Evolutionary conservation across 1,140 invertebrate species (phyloP).

Genomic region (Drosophila virilis): DNA sequence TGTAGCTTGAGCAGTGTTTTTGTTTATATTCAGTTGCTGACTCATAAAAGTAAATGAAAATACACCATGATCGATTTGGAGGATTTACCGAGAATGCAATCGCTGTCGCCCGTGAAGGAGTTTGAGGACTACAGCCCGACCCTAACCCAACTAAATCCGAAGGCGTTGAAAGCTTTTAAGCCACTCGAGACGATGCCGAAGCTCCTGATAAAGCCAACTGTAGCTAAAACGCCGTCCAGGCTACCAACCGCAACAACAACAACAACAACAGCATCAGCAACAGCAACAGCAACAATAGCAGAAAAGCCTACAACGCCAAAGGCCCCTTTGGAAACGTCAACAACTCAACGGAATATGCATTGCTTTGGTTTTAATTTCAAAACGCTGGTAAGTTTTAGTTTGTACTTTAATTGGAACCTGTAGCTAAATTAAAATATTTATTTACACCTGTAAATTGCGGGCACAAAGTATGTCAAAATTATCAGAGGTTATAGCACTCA

Average conservation of each 20-base stretch:
- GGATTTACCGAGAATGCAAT: constrained; percentile 79
- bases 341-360: constrained; percentile 7
- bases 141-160: constrained; percentile 38
- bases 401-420: not conserved
- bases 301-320: constrained; percentile 2
- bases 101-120: constrained; percentile 70
- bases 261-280: constrained; percentile 18
- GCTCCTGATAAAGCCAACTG: constrained; percentile 58
- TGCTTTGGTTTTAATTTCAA: constrained; percentile 38
- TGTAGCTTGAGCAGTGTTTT: constrained; percentile 11
- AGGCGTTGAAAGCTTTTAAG: constrained; percentile 36
- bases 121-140: constrained; percentile 47
- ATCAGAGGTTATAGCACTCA: not conserved
- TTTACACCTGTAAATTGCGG: constrained; percentile 10
- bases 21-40: constrained; percentile 39
- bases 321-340: constrained; percentile 21
- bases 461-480: constrained; percentile 11
- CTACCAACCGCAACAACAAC: constrained; percentile 7
- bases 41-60: constrained; percentile 29
- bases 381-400: constrained; percentile 33
- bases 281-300: not conserved
- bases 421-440: not conserved
- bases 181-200: constrained; percentile 48
- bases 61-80: constrained; percentile 71
- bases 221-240: constrained; percentile 53